Conservation (phyloP, 1,140 invertebrate genomes). For the Achroia grisella region DNA sequence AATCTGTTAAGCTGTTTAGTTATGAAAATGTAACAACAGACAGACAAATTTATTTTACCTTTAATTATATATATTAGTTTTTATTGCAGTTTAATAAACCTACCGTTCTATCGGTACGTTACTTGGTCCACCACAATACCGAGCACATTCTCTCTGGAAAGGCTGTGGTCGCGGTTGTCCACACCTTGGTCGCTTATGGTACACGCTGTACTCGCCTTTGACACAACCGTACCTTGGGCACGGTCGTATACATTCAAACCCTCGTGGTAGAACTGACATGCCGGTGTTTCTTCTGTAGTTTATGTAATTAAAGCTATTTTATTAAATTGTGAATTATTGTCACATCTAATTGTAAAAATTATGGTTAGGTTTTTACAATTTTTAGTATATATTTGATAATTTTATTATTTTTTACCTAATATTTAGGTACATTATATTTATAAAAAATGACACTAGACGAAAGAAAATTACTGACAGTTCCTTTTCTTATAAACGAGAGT, state of each 20-base stretch:
- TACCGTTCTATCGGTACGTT: conserved; percentile 44
- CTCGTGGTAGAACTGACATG: conserved; percentile 52
- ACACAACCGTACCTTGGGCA: conserved; percentile 45
- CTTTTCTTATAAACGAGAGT: too few species aligned
- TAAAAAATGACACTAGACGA: too few species aligned
- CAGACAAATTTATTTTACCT: too few species aligned
- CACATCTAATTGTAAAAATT: too few species aligned
- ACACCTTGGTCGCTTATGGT: conserved; percentile 48
- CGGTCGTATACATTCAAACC: conserved; percentile 38
- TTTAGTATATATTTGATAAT: too few species aligned
- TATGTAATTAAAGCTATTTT: conserved; percentile 1
- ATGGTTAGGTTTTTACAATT: too few species aligned
- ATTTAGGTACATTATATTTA: too few species aligned
- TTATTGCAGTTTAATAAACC: background rate
- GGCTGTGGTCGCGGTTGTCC: conserved; percentile 58
- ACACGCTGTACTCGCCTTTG: conserved; percentile 44
- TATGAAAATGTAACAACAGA: too few species aligned
- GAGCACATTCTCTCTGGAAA: conserved; percentile 31
- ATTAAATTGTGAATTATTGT: conserved; percentile 9
- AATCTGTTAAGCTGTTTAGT: too few species aligned
- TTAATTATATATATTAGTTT: too few species aligned
- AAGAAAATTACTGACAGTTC: too few species aligned
- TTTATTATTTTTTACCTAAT: too few species aligned
- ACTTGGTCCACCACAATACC: conserved; percentile 30
- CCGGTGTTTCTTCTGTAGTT: conserved; percentile 13